These are phyloP conservation scores for Temnopleurus reevesii DNA, from an alignment of 53 echinoderm and acorn worm genomes.

Conservation along the genomic window DNA sequence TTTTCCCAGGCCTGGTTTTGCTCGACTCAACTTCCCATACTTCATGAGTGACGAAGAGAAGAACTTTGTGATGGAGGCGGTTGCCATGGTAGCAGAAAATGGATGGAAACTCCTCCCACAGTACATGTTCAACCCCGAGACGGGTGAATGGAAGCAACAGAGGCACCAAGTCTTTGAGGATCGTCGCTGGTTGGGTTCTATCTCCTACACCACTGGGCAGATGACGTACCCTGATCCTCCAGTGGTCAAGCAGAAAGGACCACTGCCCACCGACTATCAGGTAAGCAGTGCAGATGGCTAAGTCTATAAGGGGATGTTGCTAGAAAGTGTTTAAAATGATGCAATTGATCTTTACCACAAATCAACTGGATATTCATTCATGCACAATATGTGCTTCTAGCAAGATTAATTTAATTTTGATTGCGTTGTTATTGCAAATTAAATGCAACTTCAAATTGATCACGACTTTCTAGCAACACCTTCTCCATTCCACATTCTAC, in stretches of 20 bases:
- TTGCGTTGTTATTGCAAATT: too few species aligned
- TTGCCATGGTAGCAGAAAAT: conserved; percentile 87
- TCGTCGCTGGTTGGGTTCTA: conserved; percentile 94
- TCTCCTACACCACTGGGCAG: conserved; percentile 73
- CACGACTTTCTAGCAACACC: too few species aligned
- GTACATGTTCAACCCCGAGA: conserved; percentile 99
- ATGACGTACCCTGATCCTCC: conserved; percentile 77
- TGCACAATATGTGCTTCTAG: too few species aligned
- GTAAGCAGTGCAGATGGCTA: conserved; percentile 46
- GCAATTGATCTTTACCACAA: too few species aligned
- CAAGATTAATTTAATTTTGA: too few species aligned
- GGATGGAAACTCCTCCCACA: conserved; percentile 94
- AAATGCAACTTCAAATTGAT: too few species aligned
- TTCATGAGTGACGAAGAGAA: conserved; percentile 84
- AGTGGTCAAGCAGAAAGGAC: conserved; percentile 71
- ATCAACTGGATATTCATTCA: too few species aligned
- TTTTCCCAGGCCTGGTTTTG: conserved; percentile 84
- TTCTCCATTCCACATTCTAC: too few species aligned
- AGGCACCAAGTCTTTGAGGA: conserved; percentile 92
- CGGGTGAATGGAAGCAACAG: conserved; percentile 93
- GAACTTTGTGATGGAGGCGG: conserved; percentile 81
- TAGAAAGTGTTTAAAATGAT: too few species aligned
- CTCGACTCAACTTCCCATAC: conserved; percentile 83
- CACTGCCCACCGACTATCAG: conserved; percentile 66
- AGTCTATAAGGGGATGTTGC: not conserved